Conservation (phyloP, 2,888 invertebrate genomes). For the Oscheius sp. region DNA sequence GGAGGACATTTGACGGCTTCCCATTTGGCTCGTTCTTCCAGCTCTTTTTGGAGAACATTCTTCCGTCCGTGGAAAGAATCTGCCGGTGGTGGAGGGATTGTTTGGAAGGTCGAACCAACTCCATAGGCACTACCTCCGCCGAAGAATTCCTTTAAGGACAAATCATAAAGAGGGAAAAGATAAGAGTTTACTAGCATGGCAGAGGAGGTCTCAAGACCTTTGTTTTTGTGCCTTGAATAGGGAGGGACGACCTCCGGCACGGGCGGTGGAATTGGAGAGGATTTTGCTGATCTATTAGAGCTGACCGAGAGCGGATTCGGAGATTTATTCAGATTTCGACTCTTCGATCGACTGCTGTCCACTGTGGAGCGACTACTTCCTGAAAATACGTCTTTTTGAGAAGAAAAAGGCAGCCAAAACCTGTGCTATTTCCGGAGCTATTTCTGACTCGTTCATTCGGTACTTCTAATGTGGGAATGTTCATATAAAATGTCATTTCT, state of each 20-base stretch:
- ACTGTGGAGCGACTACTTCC: constrained; percentile 8
- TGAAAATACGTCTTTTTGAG: not conserved
- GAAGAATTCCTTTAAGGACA: constrained; percentile 53
- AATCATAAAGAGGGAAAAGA: not conserved
- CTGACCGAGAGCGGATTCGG: constrained; percentile 1
- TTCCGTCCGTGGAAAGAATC: constrained; percentile 25
- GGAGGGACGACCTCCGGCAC: constrained; percentile 40
- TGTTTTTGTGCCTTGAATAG: constrained; percentile 45
- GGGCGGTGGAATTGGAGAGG: constrained; percentile 50
- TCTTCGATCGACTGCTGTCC: constrained; percentile 11
- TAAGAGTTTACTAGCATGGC: constrained; percentile 47
- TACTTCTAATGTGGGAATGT: constrained; percentile 9
- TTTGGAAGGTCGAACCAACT: constrained; percentile 21
- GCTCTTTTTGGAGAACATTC: constrained; percentile 40
- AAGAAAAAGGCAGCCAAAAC: too few relatives aligned
- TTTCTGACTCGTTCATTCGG: not conserved
- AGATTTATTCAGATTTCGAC: constrained; percentile 2
- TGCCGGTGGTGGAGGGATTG: constrained; percentile 11
- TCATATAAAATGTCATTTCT: constrained; percentile 8
- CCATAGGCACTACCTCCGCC: constrained; percentile 34
- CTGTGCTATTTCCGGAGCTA: constrained; percentile 10
- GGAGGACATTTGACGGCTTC: constrained; percentile 4
- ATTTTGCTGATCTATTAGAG: constrained; percentile 56
- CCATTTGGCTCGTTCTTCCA: constrained; percentile 34
- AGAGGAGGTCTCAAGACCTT: constrained; percentile 53